Evolutionary conservation across 2,888 invertebrate species (phyloP).

Genomic region (Melieria omissa): DNA sequence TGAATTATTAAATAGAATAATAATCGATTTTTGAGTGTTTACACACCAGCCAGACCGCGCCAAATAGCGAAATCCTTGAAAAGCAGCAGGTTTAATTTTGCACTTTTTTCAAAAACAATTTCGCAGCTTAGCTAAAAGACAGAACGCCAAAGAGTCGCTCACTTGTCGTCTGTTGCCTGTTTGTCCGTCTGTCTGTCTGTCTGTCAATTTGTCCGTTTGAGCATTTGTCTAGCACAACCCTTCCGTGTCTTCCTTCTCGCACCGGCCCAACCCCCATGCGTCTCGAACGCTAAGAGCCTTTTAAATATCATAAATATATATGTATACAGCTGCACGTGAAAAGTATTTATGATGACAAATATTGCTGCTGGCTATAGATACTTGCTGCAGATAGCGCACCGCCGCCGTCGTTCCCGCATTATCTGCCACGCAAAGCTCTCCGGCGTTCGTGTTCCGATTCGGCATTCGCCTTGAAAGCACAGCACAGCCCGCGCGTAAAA

Average conservation of each 20-base stretch:
- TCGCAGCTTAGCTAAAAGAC: slow-evolving; percentile 55
- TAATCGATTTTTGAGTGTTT: slow-evolving; percentile 50
- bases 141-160: neutral
- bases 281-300: slow-evolving; percentile 51
- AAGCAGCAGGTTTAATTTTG: neutral
- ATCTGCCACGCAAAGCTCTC: neutral
- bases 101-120: slow-evolving; percentile 52
- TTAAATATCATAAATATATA: slow-evolving; percentile 42
- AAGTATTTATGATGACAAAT: slow-evolving; percentile 58
- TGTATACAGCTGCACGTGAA: slow-evolving; percentile 19
- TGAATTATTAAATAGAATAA: slow-evolving; percentile 50
- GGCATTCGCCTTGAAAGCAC: neutral
- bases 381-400: slow-evolving; percentile 37
- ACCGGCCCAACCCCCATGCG: too few species aligned
- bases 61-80: neutral
- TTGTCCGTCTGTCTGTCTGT: slow-evolving; percentile 36
- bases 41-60: neutral
- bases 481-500: slow-evolving; percentile 9
- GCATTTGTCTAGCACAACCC: neutral
- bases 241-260: neutral
- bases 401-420: neutral
- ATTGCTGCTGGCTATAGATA: slow-evolving; percentile 52
- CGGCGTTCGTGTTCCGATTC: slow-evolving; percentile 1
- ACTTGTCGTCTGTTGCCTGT: slow-evolving; percentile 48
- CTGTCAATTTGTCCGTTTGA: neutral